Percentiles rank a stretch among this genome's conserved stretches.
These are phyloP conservation scores for Gisinianus flammeolus DNA, from an alignment of 2,888 invertebrate species.

Conservation along the genomic window DNA sequence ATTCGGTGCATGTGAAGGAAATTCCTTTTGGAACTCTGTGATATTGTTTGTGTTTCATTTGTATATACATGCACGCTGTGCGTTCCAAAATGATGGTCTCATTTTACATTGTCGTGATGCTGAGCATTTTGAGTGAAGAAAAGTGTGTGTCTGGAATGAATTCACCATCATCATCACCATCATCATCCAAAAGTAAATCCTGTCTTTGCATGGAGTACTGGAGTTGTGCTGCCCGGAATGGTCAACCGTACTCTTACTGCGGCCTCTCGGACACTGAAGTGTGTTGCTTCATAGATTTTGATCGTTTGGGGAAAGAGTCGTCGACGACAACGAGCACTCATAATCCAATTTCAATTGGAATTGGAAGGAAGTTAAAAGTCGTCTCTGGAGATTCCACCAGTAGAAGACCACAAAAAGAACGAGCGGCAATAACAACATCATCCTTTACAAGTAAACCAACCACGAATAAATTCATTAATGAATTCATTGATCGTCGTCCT, in stretches of 20 bases:
- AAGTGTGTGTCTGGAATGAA: neutral
- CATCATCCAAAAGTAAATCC: slow-evolving; percentile 28
- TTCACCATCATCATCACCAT: too few relatives aligned
- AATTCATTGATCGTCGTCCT: too few relatives aligned
- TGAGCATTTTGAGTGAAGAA: neutral
- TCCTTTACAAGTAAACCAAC: neutral
- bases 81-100: neutral
- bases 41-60: too few relatives aligned
- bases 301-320: too few relatives aligned
- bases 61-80: too few relatives aligned
- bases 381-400: too few relatives aligned
- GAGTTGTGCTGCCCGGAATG: slow-evolving; percentile 62
- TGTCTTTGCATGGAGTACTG: slow-evolving; percentile 63
- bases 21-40: too few relatives aligned
- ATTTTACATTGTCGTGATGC: neutral
- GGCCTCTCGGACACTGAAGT: slow-evolving; percentile 61
- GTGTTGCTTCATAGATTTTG: slow-evolving; percentile 61
- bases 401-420: neutral
- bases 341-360: neutral
- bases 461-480: too few relatives aligned
- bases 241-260: slow-evolving; percentile 62
- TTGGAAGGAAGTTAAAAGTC: neutral
- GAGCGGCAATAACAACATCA: neutral
- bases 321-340: neutral
- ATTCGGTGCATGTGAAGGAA: too few relatives aligned